Base-by-base conservation (phyloP, 1,140 invertebrate genomes). In the Ostrea denselamellosa region DNA sequence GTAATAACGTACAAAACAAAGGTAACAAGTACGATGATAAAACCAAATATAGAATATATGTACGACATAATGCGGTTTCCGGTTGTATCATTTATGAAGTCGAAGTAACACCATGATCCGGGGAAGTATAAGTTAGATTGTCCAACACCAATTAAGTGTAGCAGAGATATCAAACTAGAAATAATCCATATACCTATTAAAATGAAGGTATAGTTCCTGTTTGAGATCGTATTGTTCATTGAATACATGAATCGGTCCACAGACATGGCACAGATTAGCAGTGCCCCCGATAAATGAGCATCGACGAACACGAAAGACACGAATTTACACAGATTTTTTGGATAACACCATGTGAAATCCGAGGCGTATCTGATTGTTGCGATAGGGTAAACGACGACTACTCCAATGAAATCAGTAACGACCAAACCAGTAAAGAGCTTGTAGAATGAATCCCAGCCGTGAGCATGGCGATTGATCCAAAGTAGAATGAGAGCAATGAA, bases 71-170 rank as follows among this genome's bases (percentile, higher is more conserved):
- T n/a, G n/a, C 8, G 25, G 22, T 83, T 83, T 83, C 82, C 82
- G 8, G 44, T 34, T 1, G 25, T 52, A 53, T 83, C n/a, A 14
- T 22, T 8, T 10, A 83, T 22, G 51, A 83, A 83, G 51, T 83
- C 53, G 8, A 83, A 83, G n/a, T 83, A 83, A 52, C 82, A 83
- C 82, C 82, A 83, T 14, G 82, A 83, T 5, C 82, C 82, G 8
- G 82, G 82, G 52, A 17, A 83, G n/a, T 52, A 83, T 9, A 83
- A 17, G 2, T 83, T 22, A 52, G 28, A 44, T 10, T 68, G 17
- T 12, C 56, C 84, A 44, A 85, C 56, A 34, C 84, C 84, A n/a
- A 85, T 28, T 4, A 85, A 22, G 34, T 62, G 84, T 65, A 85
- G 19, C 25, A 28, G 14, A 2, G 71, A 81, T 12, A 81, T 28